A percentile compares a stretch with the other conserved stretches of the same genome.
These are phyloP conservation scores for Dendrolimus kikuchii DNA, from an alignment of 1,140 invertebrate genomes.

Conservation along the genomic window DNA sequence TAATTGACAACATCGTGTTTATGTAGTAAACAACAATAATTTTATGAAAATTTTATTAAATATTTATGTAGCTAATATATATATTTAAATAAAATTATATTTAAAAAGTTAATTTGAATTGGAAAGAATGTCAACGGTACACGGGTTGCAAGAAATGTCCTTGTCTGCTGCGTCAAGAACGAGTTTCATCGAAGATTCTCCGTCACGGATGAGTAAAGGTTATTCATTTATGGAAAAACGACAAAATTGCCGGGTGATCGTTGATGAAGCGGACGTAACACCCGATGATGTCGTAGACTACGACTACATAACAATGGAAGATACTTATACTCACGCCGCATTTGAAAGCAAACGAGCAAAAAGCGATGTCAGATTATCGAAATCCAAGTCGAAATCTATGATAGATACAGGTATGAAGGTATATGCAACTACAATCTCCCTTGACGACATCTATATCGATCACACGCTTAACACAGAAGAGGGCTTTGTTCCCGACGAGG, in stretches of 20 bases:
- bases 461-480: constrained; percentile 55
- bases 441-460: constrained; percentile 67
- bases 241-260: constrained; percentile 29
- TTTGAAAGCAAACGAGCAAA: constrained; percentile 38
- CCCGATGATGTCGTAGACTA: constrained; percentile 41
- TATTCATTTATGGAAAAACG: constrained; percentile 47
- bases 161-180: constrained; percentile 11
- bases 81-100: too few relatives aligned
- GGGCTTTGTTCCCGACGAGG: constrained; percentile 28
- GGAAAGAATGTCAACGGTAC: background rate
- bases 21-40: too few relatives aligned
- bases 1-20: too few relatives aligned
- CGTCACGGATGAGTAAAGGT: constrained; percentile 16
- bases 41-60: too few relatives aligned
- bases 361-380: constrained; percentile 35
- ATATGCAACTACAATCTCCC: constrained; percentile 57
- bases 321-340: constrained; percentile 41
- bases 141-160: background rate
- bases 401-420: constrained; percentile 41
- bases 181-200: constrained; percentile 19
- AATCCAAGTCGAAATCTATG: constrained; percentile 22
- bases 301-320: constrained; percentile 39
- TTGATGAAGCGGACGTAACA: constrained; percentile 28
- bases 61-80: too few relatives aligned
- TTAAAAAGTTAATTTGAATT: too few relatives aligned